A percentile compares a stretch with the other conserved stretches of the same genome.
These are phyloP conservation scores for Coryphaenoides rupestris DNA, from an alignment of 2,113 vertebrate genomes.

Conservation along the genomic window DNA sequence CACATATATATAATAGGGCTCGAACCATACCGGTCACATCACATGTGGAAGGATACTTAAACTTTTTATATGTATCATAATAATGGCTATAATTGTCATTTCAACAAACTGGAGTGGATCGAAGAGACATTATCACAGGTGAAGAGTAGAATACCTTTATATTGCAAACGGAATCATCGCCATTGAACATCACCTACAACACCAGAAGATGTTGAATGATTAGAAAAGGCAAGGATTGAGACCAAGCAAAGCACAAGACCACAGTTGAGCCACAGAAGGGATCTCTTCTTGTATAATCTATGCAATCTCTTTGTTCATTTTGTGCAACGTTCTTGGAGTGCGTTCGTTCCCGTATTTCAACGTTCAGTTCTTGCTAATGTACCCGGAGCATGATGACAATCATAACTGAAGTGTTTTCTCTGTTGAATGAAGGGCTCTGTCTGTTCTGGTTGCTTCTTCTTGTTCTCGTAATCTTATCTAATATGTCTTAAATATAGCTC, in stretches of 20 bases:
- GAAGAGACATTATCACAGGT: too few species aligned
- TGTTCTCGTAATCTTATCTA: slow-evolving; percentile 45
- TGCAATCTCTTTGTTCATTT: slow-evolving; percentile 72
- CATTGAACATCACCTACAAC: background rate
- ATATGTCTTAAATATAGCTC: slow-evolving; percentile 44
- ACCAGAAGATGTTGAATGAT: background rate
- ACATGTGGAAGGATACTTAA: slow-evolving; percentile 1
- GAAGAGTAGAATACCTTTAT: background rate
- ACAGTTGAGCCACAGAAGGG: slow-evolving; percentile 50
- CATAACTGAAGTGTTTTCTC: slow-evolving; percentile 73
- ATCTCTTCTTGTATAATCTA: slow-evolving; percentile 64
- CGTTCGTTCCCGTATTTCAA: slow-evolving; percentile 38
- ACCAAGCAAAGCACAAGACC: slow-evolving; percentile 58
- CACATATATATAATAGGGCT: slow-evolving; percentile 32
- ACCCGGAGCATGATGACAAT: slow-evolving; percentile 76
- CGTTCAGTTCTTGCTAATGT: slow-evolving; percentile 51
- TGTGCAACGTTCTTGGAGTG: slow-evolving; percentile 5
- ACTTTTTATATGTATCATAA: background rate
- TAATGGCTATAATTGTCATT: background rate
- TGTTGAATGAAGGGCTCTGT: slow-evolving; percentile 77
- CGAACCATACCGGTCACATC: slow-evolving; percentile 28
- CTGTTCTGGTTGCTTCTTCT: slow-evolving; percentile 48
- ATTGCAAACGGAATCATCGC: background rate
- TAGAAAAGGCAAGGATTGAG: slow-evolving; percentile 2
- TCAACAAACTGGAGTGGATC: background rate